Evolutionary conservation across 1,140 invertebrate genomes (phyloP).

Genomic region (Aphaenogaster ashmeadi): DNA sequence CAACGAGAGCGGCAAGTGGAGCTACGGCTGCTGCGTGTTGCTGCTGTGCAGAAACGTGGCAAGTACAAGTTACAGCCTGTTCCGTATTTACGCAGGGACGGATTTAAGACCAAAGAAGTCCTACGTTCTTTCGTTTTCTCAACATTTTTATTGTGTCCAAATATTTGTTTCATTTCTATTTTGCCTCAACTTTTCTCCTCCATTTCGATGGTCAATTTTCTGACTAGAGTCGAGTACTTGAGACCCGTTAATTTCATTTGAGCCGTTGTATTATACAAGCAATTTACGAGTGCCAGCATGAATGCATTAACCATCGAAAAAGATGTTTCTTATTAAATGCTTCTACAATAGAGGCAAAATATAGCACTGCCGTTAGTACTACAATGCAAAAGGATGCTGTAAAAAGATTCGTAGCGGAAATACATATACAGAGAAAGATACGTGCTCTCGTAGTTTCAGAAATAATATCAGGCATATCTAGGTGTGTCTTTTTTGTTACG

Average conservation of each 20-base stretch:
- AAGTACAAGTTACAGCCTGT: constrained; percentile 49
- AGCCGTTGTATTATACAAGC: no score
- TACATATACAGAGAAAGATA: background rate
- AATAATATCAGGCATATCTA: background rate
- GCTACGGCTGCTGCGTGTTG: constrained; percentile 65
- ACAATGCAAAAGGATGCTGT: background rate
- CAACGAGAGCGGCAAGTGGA: constrained; percentile 77
- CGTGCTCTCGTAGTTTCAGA: background rate
- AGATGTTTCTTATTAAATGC: no score
- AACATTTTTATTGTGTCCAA: background rate
- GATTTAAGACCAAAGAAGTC: background rate
- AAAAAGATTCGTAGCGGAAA: background rate
- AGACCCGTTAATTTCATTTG: no score
- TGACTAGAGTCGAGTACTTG: no score
- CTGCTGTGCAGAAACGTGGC: constrained; percentile 49
- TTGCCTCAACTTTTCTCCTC: no score
- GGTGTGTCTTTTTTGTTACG: background rate
- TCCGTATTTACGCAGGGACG: constrained; percentile 34
- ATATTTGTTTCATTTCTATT: background rate
- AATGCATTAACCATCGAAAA: no score
- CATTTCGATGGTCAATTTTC: no score
- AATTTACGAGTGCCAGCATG: no score
- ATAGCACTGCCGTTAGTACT: background rate
- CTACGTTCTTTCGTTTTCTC: background rate
- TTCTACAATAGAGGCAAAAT: background rate